Evolutionary conservation across 2,888 invertebrate genomes (phyloP).

Genomic region (Platycheirus albimanus): DNA sequence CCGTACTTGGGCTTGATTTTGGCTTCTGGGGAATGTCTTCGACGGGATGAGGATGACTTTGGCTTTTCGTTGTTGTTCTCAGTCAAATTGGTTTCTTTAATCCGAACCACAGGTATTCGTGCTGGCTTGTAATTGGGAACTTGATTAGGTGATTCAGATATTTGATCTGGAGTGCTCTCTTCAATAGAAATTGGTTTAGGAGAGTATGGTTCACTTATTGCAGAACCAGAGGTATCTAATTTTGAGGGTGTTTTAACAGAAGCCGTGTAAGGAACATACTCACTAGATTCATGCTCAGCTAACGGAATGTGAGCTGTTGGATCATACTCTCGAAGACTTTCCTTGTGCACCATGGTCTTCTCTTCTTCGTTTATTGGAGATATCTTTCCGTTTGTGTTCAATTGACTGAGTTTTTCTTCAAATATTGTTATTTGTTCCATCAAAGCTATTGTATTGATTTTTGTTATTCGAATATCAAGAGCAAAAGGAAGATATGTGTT

Average conservation of each 20-base stretch:
- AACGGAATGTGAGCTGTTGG: conserved; percentile 38
- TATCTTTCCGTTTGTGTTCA: background rate
- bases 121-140: conserved; percentile 68
- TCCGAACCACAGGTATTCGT: conserved; percentile 24
- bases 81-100: background rate
- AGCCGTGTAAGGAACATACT: conserved; percentile 64
- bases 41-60: conserved; percentile 22
- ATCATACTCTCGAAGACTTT: conserved; percentile 54
- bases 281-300: conserved; percentile 10
- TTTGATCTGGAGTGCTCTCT: conserved; percentile 48
- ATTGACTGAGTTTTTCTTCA: conserved; percentile 26
- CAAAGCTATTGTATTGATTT: conserved; percentile 34
- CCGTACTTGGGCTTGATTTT: background rate
- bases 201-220: conserved; percentile 62
- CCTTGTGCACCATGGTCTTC: conserved; percentile 3
- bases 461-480: conserved; percentile 40
- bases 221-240: conserved; percentile 23
- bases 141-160: conserved; percentile 51
- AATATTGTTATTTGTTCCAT: conserved; percentile 46
- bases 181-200: conserved; percentile 45
- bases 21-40: conserved; percentile 32
- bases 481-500: conserved; percentile 50
- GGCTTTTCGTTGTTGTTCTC: conserved; percentile 17
- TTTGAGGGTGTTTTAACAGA: conserved; percentile 45
- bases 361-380: background rate